Evolutionary conservation across 2,797 vertebrate species (phyloP), one percentile per base, ranked within the genome.

Genomic region (Urophycis tenuis): DNA sequence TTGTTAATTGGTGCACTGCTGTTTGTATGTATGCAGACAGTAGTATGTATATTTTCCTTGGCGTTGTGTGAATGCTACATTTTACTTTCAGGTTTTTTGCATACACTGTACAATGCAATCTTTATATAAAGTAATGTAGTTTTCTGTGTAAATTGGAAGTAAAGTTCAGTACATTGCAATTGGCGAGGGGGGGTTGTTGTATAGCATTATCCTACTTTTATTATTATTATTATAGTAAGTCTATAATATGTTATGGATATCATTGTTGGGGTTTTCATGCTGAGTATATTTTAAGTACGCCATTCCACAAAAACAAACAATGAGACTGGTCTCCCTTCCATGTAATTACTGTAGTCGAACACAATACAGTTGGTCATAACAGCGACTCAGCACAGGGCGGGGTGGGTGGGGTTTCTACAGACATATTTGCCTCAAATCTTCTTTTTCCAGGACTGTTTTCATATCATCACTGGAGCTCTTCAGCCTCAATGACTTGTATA

Each of bases 391-490:
- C 29, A 77, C 78, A 31, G 30, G 79, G 75, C 87, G 88, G 33
- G 11, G 22, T 74, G 85, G 67, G 6, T 71, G 90, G 67, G 3
- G 53, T 76, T 85, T 80, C 60, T 69, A 36, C 15, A 76, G 71
- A 74, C 72, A 25, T 77, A 11, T 71, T 72, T 78, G 34, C 80
- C 53, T 72, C 81, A 77, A 78, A 82, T 81, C 85, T 74, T 86
- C 83, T 83, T 88, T 35, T 80, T 25, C 22, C n/a, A 76, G 79
- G 84, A 75, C 70, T 74, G 19, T 87, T 85, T 64, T 81, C 80
- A 76, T 76, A 82, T 25, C 74, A 80, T 89, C 90, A 92, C 89
- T 91, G 89, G 90, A 90, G 87, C 88, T 86, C 85, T 83, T 81
- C 78, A 78, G 85, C 82, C 73, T 79, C 78, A 83, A 69, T 60